Evolutionary conservation across 2,888 invertebrate species (phyloP), one percentile per base, ranked within the genome.

Genomic region (Dolichopus griseipennis): DNA sequence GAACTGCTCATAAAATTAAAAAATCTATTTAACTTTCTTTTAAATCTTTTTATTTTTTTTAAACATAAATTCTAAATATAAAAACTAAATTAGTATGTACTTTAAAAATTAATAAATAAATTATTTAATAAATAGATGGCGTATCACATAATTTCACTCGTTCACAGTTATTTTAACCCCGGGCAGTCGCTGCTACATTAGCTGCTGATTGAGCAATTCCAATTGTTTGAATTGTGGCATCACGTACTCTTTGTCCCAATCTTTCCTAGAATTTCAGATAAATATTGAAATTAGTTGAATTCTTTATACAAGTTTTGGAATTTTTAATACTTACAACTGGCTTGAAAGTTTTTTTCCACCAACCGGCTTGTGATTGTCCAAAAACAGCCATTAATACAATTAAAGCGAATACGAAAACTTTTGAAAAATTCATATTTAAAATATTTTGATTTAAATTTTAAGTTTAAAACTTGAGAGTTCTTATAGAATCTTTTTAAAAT

Each of bases 231-330:
- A 65, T 65, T 41, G 65, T 65, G 7, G 20, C 65, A 21, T 65
- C 65, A 20, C 65, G 65, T 20, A 65, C 65, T 41, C 65, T 65
- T 41, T 65, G 65, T 41, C 65, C 65, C 20, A n/a, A 68, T 69
- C 68, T 67, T 61, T 72, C 72, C 72, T 72, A n/a, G 1, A 41
- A 41, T n/a, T n/a, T n/a, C n/a, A n/a, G n/a, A n/a, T n/a, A 41
- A 20, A 65, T 67, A 27, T 20, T 27, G 18, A 8, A 43, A 2
- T 0, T 21, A 12, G 20, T 9, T 22, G 22, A 18, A 61, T n/a
- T n/a, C 2, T 20, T 10, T 61, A 21, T 10, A 4, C 20, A 20
- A 3, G 1, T 61, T 8, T 20, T 10, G 7, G 10, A 9, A 15
- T 62, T 8, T 62, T 62, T 10, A 5, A 61, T 27, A 33, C 66